Evolutionary conservation across 1,140 invertebrate species (phyloP).

Genomic region (Drosophila cardini): DNA sequence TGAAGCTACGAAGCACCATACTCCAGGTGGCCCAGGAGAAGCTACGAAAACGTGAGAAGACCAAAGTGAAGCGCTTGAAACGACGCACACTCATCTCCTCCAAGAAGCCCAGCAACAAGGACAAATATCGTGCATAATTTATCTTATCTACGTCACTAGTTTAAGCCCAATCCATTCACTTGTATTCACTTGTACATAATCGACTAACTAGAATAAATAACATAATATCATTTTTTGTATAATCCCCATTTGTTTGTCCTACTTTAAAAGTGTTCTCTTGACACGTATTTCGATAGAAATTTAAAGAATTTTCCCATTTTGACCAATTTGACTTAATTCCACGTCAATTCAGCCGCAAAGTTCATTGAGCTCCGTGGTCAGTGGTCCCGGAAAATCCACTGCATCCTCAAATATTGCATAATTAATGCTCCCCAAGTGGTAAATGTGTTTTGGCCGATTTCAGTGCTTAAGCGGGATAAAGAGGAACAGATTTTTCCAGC

Average conservation of each 20-base stretch:
- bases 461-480: neutral
- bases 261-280: constrained; percentile 42
- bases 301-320: neutral
- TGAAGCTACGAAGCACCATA: constrained; percentile 54
- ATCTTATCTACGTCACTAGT: neutral
- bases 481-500: too few species aligned
- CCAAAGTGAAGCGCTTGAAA: constrained; percentile 65
- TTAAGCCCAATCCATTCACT: constrained; percentile 9
- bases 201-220: neutral
- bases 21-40: constrained; percentile 63
- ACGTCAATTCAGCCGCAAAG: neutral
- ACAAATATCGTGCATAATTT: constrained; percentile 37
- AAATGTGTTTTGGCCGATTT: constrained; percentile 47
- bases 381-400: constrained; percentile 52
- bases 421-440: constrained; percentile 58
- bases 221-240: constrained; percentile 16
- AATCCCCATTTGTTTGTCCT: constrained; percentile 37
- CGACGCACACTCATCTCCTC: constrained; percentile 69
- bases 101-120: constrained; percentile 73
- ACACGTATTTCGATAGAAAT: constrained; percentile 14
- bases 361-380: constrained; percentile 54
- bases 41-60: constrained; percentile 56
- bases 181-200: constrained; percentile 1
- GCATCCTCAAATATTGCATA: constrained; percentile 66
- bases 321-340: constrained; percentile 19